These are phyloP conservation scores for Amazonetta brasiliensis DNA, from an alignment of 2,797 vertebrate species.

Conservation along the genomic window DNA sequence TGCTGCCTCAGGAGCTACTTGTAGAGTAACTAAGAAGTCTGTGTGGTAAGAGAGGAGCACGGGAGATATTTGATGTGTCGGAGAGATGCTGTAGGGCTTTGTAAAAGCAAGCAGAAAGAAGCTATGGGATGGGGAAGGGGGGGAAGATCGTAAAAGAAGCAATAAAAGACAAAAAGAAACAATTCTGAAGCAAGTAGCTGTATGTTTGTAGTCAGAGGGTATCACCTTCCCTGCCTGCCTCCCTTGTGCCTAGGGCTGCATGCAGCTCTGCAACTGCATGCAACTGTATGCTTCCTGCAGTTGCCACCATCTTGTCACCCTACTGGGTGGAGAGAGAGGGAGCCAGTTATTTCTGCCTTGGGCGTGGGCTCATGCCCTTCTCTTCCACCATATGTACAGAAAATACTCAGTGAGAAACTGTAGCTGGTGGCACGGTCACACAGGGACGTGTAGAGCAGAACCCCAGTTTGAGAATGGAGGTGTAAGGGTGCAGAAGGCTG, in stretches of 20 bases:
- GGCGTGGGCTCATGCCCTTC: neutral
- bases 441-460: neutral
- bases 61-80: neutral
- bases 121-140: neutral
- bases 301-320: neutral
- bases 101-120: neutral
- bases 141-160: neutral
- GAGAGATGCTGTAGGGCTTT: neutral
- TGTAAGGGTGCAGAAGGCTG: neutral
- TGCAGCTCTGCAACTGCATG: no score
- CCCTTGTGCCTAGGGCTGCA: no score
- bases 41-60: neutral
- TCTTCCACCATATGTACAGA: neutral
- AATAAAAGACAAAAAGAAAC: neutral
- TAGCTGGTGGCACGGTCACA: neutral
- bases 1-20: neutral
- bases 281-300: neutral
- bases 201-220: neutral
- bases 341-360: neutral
- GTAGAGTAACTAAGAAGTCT: neutral
- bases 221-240: neutral
- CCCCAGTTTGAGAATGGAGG: neutral
- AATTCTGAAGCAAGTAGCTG: neutral
- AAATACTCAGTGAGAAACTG: neutral
- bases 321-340: neutral